A percentile compares a stretch with the other conserved stretches of the same genome.
Conservation (phyloP, 2,888 invertebrate species). For the Dyspetes luteomarginatus region DNA sequence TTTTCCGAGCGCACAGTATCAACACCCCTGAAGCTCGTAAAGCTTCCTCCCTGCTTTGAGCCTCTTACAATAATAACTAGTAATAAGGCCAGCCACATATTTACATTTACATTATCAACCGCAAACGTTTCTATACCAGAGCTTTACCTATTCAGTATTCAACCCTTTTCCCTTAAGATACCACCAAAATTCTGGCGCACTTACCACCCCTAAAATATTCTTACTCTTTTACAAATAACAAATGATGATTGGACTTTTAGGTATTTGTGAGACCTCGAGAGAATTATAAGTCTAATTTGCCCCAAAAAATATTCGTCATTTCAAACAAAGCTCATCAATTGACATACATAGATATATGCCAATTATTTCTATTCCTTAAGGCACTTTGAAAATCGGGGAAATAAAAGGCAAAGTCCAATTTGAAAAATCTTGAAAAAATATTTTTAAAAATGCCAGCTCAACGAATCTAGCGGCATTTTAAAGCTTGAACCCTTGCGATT, state of each 20-base stretch:
- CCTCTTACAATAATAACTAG: conserved; percentile 64
- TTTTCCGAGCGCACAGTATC: conserved; percentile 21
- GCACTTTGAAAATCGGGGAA: no score
- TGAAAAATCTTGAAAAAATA: not conserved
- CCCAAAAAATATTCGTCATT: not conserved
- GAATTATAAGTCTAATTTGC: not conserved
- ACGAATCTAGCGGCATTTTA: no score
- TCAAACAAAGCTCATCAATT: no score
- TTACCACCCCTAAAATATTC: not conserved
- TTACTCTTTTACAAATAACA: not conserved
- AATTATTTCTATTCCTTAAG: no score
- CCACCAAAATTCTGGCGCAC: not conserved
- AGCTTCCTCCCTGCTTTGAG: conserved; percentile 38
- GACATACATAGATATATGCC: no score
- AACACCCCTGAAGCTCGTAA: conserved; percentile 11
- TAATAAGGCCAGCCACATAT: conserved; percentile 52
- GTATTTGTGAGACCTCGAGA: not conserved
- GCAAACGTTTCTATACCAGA: conserved; percentile 30
- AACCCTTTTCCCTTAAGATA: not conserved
- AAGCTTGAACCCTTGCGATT: no score
- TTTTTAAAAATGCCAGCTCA: no score
- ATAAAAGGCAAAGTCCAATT: not conserved
- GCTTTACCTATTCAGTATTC: not conserved
- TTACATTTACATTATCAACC: conserved; percentile 55
- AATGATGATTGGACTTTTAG: conserved; percentile 19